Percentiles rank a stretch among this genome's conserved stretches.
These are phyloP conservation scores for Syrphus vitripennis DNA, from an alignment of 2,888 invertebrate species.

Conservation along the genomic window DNA sequence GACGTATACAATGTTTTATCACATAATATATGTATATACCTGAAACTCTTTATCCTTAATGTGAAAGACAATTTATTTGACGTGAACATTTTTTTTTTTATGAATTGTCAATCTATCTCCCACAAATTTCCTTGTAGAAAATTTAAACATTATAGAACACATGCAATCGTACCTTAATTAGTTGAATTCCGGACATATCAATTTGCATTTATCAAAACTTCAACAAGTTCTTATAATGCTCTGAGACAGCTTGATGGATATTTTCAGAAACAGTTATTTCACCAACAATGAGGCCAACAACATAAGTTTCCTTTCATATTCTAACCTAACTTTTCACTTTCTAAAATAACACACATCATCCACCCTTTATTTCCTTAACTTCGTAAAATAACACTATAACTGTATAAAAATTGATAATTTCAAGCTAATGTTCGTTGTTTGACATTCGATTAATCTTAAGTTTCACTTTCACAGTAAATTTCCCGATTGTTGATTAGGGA, in stretches of 20 bases:
- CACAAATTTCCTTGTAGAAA: too few relatives aligned
- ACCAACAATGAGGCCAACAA: neutral
- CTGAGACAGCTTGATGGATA: neutral
- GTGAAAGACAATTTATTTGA: too few relatives aligned
- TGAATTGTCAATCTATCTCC: neutral
- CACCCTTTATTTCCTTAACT: neutral
- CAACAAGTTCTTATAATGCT: neutral
- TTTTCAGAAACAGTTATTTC: neutral
- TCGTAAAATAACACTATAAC: too few relatives aligned
- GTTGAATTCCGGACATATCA: too few relatives aligned
- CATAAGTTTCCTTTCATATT: neutral
- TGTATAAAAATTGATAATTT: constrained; percentile 43
- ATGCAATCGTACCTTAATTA: neutral
- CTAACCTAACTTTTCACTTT: neutral
- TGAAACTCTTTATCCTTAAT: too few relatives aligned
- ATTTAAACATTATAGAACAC: too few relatives aligned
- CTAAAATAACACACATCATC: neutral
- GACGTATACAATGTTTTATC: too few relatives aligned
- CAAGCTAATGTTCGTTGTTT: constrained; percentile 21
- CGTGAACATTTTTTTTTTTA: too few relatives aligned
- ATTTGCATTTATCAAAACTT: neutral
- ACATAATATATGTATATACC: too few relatives aligned
- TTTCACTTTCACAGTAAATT: constrained; percentile 50
- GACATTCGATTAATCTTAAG: constrained; percentile 29
- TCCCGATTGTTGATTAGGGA: constrained; percentile 45